Base-by-base conservation (phyloP, 1,140 invertebrate species). In the Eulimnadia texana region DNA sequence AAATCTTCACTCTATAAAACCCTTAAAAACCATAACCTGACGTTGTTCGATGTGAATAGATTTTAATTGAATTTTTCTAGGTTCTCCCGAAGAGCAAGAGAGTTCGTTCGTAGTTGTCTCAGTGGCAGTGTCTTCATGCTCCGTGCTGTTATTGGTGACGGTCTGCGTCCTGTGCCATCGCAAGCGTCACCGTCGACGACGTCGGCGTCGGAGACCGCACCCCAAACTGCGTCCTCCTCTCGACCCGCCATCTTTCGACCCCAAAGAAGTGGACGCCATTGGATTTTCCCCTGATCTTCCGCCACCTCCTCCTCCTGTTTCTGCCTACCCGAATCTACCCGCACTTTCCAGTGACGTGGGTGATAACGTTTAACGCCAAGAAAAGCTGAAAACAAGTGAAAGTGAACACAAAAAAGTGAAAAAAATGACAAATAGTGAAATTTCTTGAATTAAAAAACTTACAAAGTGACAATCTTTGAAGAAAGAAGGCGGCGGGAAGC, bases 101-200 rank as follows among this genome's bases (percentile, higher is more conserved):
- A 54, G 20, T 29, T 58, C 60, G 20, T 63, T 51, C 22, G 28
- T 56, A 27, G 27, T 52, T 24, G 50, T 62, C 24, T 55, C 54
- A 11, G 52, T 63, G 60, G 27, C 49, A 22, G 24, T 47, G 51
- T 50, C 50, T 23, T 29, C 50, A n/a, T 54, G 51, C 29, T 25
- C 50, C 16, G 25, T 54, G 24, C 42, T 62, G 25, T 53, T 64
- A 29, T 58, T 70, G 27, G 33, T 72, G 23, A 60, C 65, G 27
- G 54, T 69, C 22, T 72, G 70, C 52, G 55, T 71, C 3, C 65
- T 67, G 62, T 72, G 71, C 61, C 69, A 71, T 19, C 64, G 69
- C 29, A 68, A 71, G 49, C 67, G 69, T 59, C 70, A 69, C 33
- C 68, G 72, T 60, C 70, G 72, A 64, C 72, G 53, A 61, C 72